Evolutionary conservation across 2,113 vertebrate genomes (phyloP).

Genomic region (Pseudorhombus dupliciocellatus): DNA sequence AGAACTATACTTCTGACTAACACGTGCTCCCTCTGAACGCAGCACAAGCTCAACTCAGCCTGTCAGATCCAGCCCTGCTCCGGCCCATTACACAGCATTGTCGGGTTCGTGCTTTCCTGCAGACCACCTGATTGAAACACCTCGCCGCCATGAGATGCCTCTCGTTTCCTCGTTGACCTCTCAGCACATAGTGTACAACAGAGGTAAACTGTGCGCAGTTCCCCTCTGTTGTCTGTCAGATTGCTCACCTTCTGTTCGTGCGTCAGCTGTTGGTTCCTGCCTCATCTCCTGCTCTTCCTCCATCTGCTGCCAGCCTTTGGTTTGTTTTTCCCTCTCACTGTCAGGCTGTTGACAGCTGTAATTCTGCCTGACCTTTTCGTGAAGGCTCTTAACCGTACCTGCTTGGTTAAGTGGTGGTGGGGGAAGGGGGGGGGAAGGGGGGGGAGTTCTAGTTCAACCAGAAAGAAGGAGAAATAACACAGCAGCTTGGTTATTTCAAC

Average conservation of each 20-base stretch:
- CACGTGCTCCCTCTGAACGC: background rate
- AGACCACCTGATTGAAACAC: background rate
- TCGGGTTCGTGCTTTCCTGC: background rate
- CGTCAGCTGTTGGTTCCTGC: background rate
- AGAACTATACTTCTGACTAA: too few species aligned
- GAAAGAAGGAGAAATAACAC: background rate
- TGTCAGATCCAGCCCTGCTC: background rate
- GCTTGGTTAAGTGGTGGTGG: background rate
- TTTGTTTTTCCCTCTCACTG: background rate
- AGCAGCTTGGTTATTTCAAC: background rate
- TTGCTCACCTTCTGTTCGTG: background rate
- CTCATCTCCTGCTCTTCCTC: background rate
- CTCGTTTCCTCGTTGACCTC: conserved; percentile 20
- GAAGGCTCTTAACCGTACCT: background rate
- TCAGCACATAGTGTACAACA: background rate
- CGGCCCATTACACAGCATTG: background rate
- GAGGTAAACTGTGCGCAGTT: background rate
- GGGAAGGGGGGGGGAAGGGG: too few species aligned
- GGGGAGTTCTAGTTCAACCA: background rate
- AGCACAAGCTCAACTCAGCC: background rate
- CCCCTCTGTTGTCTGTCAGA: conserved; percentile 3
- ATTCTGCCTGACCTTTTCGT: conserved; percentile 7
- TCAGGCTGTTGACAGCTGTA: background rate
- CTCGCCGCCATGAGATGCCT: background rate
- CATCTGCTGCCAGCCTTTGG: background rate